These are phyloP conservation scores for Garrulus glandarius DNA, from an alignment of 2,797 vertebrate species.

Conservation along the genomic window DNA sequence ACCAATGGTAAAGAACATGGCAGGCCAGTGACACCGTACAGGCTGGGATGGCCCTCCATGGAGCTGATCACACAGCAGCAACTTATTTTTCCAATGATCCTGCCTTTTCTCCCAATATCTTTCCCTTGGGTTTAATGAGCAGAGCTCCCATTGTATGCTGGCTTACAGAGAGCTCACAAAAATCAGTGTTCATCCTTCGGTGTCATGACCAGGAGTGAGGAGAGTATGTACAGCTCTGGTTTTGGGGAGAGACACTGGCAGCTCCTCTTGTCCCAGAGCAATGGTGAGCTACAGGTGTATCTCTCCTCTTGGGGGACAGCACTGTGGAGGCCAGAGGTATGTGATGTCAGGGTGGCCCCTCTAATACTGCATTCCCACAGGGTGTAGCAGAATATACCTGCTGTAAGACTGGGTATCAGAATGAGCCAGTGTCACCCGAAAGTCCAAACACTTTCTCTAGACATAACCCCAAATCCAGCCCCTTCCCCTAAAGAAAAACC, in stretches of 20 bases:
- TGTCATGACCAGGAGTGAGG: accelerated
- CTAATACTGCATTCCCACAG: not conserved
- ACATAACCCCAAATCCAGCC: not conserved
- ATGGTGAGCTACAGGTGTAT: not conserved
- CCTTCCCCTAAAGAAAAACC: not conserved
- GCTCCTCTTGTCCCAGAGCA: not conserved
- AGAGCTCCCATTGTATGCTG: not conserved
- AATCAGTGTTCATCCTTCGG: not conserved
- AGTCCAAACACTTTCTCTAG: not conserved
- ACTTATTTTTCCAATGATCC: not conserved
- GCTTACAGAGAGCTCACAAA: not conserved
- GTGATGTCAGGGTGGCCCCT: not conserved
- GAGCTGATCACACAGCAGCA: not conserved
- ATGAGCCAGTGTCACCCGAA: not conserved
- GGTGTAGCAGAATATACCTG: not conserved
- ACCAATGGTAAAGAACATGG: accelerated
- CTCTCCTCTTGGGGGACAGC: not conserved
- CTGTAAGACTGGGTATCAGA: not conserved
- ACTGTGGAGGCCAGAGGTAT: not conserved
- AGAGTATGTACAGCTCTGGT: not conserved
- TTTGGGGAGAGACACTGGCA: not conserved
- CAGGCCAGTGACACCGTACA: accelerated
- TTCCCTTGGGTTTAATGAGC: not conserved
- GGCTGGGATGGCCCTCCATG: not conserved
- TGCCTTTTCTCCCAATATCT: not conserved